These are phyloP conservation scores for Cecropterus lyciades DNA, from an alignment of 1,140 invertebrate species.

Conservation along the genomic window DNA sequence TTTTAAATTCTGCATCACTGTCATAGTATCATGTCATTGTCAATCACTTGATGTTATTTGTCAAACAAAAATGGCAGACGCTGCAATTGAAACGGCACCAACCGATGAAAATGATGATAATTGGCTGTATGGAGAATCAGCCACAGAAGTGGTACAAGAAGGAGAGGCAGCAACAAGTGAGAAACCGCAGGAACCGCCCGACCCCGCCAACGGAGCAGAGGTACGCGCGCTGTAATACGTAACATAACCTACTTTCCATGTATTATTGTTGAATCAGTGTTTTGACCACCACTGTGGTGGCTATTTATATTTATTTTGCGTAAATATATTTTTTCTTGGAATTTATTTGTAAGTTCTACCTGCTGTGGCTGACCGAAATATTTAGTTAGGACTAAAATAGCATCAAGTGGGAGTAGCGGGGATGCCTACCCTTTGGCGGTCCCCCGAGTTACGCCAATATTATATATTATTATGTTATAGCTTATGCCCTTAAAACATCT, in stretches of 20 bases:
- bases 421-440: too few species aligned
- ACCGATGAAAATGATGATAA: slow-evolving; percentile 90
- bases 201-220: slow-evolving; percentile 35
- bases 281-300: not conserved
- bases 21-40: too few species aligned
- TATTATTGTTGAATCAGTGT: slow-evolving; percentile 13
- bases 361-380: too few species aligned
- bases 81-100: slow-evolving; percentile 64
- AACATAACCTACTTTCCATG: slow-evolving; percentile 60
- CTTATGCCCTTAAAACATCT: too few species aligned
- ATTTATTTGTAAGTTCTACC: too few species aligned
- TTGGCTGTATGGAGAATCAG: slow-evolving; percentile 90
- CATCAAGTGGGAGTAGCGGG: too few species aligned
- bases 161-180: slow-evolving; percentile 53
- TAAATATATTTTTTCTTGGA: too few species aligned
- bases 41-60: slow-evolving; percentile 13
- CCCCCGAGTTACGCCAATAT: too few species aligned
- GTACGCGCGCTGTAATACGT: slow-evolving; percentile 46
- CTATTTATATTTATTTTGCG: too few species aligned
- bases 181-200: slow-evolving; percentile 46
- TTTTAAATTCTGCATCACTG: too few species aligned
- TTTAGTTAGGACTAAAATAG: too few species aligned
- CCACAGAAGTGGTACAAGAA: slow-evolving; percentile 72
- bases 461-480: too few species aligned
- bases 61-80: slow-evolving; percentile 71